Conservation (phyloP, 1,140 invertebrate genomes). For the Arion vulgaris region DNA sequence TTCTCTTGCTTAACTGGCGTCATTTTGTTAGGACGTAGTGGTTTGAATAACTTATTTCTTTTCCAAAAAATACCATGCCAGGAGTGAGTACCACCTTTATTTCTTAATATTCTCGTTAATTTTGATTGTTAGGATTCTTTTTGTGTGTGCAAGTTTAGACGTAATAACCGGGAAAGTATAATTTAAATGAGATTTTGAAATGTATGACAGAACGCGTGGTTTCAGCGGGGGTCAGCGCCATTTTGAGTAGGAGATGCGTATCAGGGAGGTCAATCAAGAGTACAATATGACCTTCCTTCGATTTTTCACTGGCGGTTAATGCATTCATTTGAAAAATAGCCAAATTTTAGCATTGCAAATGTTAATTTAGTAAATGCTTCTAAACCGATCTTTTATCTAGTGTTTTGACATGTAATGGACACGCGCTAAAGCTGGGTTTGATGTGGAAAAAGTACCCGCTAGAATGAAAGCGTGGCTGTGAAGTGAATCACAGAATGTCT, state of each 20-base stretch:
- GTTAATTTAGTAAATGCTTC: too few relatives aligned
- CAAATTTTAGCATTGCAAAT: too few relatives aligned
- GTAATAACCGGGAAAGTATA: not conserved
- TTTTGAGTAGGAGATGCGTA: slow-evolving; percentile 3
- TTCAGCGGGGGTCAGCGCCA: slow-evolving; percentile 31
- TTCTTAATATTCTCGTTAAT: not conserved
- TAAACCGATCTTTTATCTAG: too few relatives aligned
- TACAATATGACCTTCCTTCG: slow-evolving; percentile 13
- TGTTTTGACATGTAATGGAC: too few relatives aligned
- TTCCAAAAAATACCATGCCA: not conserved
- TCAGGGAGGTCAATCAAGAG: slow-evolving; percentile 29
- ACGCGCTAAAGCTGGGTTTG: too few relatives aligned
- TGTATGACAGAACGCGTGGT: slow-evolving; percentile 3
- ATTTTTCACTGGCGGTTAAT: not conserved
- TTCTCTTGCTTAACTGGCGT: slow-evolving; percentile 27
- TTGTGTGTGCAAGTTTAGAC: not conserved
- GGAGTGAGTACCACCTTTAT: slow-evolving; percentile 15
- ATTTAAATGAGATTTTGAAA: not conserved
- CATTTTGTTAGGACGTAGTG: slow-evolving; percentile 1
- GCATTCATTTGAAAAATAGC: too few relatives aligned
- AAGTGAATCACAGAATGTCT: too few relatives aligned
- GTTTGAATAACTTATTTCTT: slow-evolving; percentile 28
- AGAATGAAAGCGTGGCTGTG: too few relatives aligned
- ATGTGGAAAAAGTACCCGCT: too few relatives aligned
- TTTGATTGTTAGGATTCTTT: not conserved